These are phyloP conservation scores for Pagrus major DNA, from an alignment of 2,113 vertebrate genomes.

Conservation along the genomic window DNA sequence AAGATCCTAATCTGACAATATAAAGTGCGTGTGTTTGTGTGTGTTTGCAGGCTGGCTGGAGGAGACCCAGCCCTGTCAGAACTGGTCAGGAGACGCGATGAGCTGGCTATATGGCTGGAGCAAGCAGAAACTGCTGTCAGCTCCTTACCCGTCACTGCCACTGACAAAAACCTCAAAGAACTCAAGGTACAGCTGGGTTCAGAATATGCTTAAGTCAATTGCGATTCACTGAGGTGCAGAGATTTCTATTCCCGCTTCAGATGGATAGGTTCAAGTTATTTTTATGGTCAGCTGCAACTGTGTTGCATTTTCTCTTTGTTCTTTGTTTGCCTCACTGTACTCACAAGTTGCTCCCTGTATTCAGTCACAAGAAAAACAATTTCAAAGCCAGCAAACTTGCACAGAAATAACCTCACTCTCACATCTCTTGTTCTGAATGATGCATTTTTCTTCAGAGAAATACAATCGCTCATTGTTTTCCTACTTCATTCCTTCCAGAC, in stretches of 20 bases:
- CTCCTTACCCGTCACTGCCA: conserved; percentile 77
- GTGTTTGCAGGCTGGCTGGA: conserved; percentile 84
- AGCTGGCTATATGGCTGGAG: conserved; percentile 88
- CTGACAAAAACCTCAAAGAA: conserved; percentile 85
- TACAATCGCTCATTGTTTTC: neutral
- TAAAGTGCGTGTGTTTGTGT: conserved; percentile 41
- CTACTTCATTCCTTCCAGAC: neutral
- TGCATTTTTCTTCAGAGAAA: conserved; percentile 1
- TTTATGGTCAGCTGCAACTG: conserved; percentile 16
- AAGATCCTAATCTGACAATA: conserved; percentile 59
- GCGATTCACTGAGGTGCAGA: neutral
- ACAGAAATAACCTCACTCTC: neutral
- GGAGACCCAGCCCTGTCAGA: conserved; percentile 85
- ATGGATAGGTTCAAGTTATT: conserved; percentile 13
- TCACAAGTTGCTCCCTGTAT: conserved; percentile 27
- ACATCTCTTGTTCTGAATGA: conserved; percentile 22
- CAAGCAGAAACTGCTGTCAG: conserved; percentile 83
- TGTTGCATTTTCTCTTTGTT: conserved; percentile 10
- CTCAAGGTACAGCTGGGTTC: conserved; percentile 85
- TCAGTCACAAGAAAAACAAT: conserved; percentile 22
- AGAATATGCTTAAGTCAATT: neutral
- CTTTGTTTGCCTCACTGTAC: neutral
- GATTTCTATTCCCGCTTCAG: conserved; percentile 29
- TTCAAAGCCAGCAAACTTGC: conserved; percentile 21
- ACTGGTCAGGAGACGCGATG: conserved; percentile 84